Base-by-base conservation (phyloP, 2,888 invertebrate species). In the Meiosimyza decipiens region DNA sequence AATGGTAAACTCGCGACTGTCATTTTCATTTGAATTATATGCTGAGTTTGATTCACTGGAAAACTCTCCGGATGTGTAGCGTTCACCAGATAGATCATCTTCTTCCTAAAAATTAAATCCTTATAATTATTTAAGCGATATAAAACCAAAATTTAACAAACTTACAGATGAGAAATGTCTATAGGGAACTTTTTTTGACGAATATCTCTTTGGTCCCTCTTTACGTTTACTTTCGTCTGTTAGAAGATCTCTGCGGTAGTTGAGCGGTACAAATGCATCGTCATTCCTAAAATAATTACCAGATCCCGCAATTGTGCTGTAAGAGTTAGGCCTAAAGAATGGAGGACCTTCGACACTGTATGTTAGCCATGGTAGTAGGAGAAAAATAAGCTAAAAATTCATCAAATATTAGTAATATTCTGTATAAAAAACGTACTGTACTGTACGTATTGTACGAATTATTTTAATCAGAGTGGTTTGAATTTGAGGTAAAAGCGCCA, bases 1-100 rank as follows among this genome's bases (percentile, higher is more conserved):
- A 59, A 85, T 85, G 2, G 84, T 82, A 50, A 82, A 85, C 68
- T 85, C 84, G 15, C 79, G 81, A 51, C 84, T 84, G 52, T 85
- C 86, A 71, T 82, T 80, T 16, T 79, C 79, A 47, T 75, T 76
- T 1, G 77, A 78, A 13, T 71, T 73, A 51, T 62, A 77, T 12
- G 66, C 63, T 3, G 73, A 52, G 6, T 79, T 78, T 6, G 79
- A 75, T 50, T 84, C 84, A 5, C 80, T 80, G 1, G 83, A 83
- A 62, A 79, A 84, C 40, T 85, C 84, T 6, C 79, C 81, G 7
- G 80, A 78, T 0, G 71, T 74, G 71, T 79, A 84, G 7, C 81
- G 82, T 67, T 84, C 84, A 5, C 78, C 79, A n/a, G 84, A 84
- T 54, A 78, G 80, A 40, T 84, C 84, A 16, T 85, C 84, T 50